These are phyloP conservation scores for Macroglossus sobrinus DNA, from an alignment of 2,113 vertebrate genomes.

Conservation along the genomic window DNA sequence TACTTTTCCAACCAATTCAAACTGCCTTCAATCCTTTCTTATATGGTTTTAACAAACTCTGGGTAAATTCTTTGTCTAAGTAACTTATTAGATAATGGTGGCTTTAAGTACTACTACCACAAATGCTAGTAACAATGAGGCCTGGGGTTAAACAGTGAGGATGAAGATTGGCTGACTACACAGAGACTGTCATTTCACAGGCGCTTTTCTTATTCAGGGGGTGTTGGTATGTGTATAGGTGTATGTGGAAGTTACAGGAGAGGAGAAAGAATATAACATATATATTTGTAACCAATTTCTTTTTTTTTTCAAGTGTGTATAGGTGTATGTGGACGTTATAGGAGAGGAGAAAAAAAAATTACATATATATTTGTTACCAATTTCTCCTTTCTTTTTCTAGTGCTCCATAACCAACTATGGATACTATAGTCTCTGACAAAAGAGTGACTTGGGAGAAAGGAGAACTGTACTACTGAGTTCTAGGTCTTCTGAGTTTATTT, in stretches of 20 bases:
- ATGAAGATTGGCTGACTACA: not conserved
- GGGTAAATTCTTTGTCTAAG: not conserved
- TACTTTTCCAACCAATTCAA: constrained; percentile 14
- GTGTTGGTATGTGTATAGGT: not conserved
- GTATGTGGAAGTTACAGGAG: not conserved
- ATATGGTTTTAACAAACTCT: not conserved
- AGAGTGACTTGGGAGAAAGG: not conserved
- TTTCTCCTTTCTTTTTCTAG: not conserved
- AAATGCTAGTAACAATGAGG: not conserved
- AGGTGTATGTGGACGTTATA: not conserved
- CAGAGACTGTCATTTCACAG: not conserved
- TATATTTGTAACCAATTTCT: not conserved
- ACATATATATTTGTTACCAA: not conserved
- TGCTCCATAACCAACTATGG: not conserved
- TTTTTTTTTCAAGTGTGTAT: not conserved
- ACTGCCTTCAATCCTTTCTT: not conserved
- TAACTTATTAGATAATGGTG: not conserved
- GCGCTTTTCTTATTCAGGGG: not conserved
- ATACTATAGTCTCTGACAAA: not conserved
- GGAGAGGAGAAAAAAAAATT: not conserved
- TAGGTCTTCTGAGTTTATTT: not conserved
- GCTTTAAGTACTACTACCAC: not conserved
- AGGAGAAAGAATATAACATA: not conserved
- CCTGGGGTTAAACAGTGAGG: not conserved
- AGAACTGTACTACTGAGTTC: not conserved